A percentile compares a stretch with the other conserved stretches of the same genome.
Conservation (phyloP, 2,888 invertebrate genomes). For the Hemaris fuciformis region DNA sequence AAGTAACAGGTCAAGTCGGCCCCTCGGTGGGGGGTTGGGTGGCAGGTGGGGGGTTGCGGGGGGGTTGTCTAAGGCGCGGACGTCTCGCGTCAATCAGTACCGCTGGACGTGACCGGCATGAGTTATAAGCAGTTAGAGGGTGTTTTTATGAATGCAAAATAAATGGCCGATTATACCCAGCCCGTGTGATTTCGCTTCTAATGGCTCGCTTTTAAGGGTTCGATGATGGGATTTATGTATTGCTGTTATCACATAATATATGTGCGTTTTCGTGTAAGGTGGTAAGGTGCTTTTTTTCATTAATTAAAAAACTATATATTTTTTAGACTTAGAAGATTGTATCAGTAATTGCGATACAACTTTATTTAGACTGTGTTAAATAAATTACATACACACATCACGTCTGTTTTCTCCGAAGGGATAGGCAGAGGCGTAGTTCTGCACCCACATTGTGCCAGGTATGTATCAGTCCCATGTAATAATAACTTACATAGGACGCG, state of each 20-base stretch:
- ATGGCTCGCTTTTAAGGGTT: neutral
- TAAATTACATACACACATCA: too few relatives aligned
- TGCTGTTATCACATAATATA: neutral
- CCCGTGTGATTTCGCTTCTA: conserved; percentile 9
- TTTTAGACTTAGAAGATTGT: too few relatives aligned
- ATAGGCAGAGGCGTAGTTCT: too few relatives aligned
- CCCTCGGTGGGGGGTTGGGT: neutral
- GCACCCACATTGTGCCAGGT: too few relatives aligned
- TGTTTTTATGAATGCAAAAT: conserved; percentile 10
- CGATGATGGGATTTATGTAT: neutral
- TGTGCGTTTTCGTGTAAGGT: neutral
- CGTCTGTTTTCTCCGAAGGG: too few relatives aligned
- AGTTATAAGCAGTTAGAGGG: conserved; percentile 19
- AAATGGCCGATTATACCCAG: conserved; percentile 5
- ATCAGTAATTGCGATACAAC: too few relatives aligned
- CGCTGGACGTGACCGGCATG: conserved; percentile 75
- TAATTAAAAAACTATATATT: too few relatives aligned
- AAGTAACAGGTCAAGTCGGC: conserved; percentile 67
- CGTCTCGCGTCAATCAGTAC: conserved; percentile 81
- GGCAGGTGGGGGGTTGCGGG: too few relatives aligned
- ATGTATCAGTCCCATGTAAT: too few relatives aligned
- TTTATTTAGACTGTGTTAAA: too few relatives aligned
- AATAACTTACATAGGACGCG: too few relatives aligned
- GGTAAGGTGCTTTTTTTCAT: too few relatives aligned
- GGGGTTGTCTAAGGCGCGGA: conserved; percentile 58